phyloP scores from a whole-genome alignment of 2,797 vertebrate genomes.

The Thalassophryne amazonica region DNA sequence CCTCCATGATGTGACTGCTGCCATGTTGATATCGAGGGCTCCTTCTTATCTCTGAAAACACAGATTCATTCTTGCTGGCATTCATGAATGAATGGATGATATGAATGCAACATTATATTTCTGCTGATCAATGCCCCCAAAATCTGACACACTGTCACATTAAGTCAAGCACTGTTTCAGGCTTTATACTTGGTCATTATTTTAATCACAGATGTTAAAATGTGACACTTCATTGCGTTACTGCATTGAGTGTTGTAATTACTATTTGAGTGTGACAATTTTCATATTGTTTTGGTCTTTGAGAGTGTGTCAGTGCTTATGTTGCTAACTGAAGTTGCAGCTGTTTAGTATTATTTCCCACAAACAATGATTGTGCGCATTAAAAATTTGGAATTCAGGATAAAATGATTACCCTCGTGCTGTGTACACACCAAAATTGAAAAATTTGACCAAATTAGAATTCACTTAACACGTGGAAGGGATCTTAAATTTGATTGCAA shows the following conservation, averaged over 20 bases:
- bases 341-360: not conserved
- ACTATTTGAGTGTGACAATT: not conserved
- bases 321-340: not conserved
- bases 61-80: too few relatives aligned
- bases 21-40: too few relatives aligned
- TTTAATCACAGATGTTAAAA: not conserved
- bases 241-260: not conserved
- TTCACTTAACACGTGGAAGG: too few relatives aligned
- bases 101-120: too few relatives aligned
- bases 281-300: not conserved
- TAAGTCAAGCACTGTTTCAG: not conserved
- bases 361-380: conserved; percentile 14
- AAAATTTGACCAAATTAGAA: too few relatives aligned
- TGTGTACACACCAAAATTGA: conserved; percentile 11
- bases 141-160: too few relatives aligned
- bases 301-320: not conserved
- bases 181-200: not conserved
- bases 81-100: too few relatives aligned
- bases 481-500: too few relatives aligned
- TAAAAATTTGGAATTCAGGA: conserved; percentile 9
- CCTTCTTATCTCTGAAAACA: too few relatives aligned
- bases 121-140: too few relatives aligned
- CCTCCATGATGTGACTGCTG: too few relatives aligned
- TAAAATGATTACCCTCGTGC: conserved; percentile 30
- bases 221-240: not conserved